Base-by-base conservation (phyloP, 2,797 vertebrate species). In the Chelon auratus region DNA sequence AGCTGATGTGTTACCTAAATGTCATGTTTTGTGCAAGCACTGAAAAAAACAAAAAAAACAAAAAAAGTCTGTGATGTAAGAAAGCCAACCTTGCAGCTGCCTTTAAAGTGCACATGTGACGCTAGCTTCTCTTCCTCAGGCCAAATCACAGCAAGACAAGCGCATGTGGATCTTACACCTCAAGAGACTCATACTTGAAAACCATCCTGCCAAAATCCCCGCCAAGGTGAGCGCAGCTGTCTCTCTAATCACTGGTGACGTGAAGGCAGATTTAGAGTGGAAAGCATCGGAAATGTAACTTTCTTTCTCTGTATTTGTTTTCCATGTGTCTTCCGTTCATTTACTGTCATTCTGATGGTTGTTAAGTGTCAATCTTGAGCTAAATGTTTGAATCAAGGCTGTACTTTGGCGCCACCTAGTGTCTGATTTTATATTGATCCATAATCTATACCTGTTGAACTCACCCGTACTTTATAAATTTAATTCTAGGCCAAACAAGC, bases 111-210 rank as follows among this genome's bases (percentile, higher is more conserved):
- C 50, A 37, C 33, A 63, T 75, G 72, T 86, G 78, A 86, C 62
- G 40, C 77, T 65, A 83, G 87, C 65, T 59, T 72, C 53, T 51
- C 57, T 90, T 45, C 73, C 68, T 42, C 78, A 99, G 97, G 97
- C 98, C 13, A 98, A 96, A 78, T 98, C 97, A 0, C 97, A 98
- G 81, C 97, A 97, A 92, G 97, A 99, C 82, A 99, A 99, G 70
- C 96, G 96, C 78, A 96, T 97, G 76, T 99, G 98, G 98, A 96
- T 99, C 89, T 92, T 98, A 78, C 97, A 99, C 87, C 94, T 99
- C 83, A 99, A 99, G 87, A 96, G 97, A 55, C 94, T 99, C 77
- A 99, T 99, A 91, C 95, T 99, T 76, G 98, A 99, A 95, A 99
- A 99, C 85, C 98, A 99, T 52, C 97, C 97, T 0, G 97, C 97